Conservation (phyloP, 2,888 invertebrate genomes). For the Parnassius glacialis region DNA sequence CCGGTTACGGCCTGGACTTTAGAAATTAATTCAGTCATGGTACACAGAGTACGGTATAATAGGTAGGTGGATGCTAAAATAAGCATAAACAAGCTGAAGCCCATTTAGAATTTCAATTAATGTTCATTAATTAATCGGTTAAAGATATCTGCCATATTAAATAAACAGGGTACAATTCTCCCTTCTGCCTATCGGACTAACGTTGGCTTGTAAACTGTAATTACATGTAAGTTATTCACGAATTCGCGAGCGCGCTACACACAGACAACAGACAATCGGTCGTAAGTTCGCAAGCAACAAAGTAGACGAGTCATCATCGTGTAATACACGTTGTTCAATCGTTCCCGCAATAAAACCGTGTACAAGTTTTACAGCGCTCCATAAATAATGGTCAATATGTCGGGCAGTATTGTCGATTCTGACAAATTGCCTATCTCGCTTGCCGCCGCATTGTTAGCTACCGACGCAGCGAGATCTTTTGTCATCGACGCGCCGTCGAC, state of each 20-base stretch:
- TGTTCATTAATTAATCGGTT: conserved; percentile 3
- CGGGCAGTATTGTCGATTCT: conserved; percentile 75
- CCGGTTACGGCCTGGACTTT: conserved; percentile 21
- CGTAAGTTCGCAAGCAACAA: conserved; percentile 54
- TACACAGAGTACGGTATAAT: conserved; percentile 1
- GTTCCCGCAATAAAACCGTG: conserved; percentile 74
- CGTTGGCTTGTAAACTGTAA: conserved; percentile 25
- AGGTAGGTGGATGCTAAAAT: conserved; percentile 4
- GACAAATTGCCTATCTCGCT: conserved; percentile 76
- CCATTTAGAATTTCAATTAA: conserved; percentile 9
- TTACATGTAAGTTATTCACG: conserved; percentile 29
- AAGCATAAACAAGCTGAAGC: conserved; percentile 3
- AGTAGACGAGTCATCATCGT: conserved; percentile 61
- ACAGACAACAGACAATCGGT: conserved; percentile 35
- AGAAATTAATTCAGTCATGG: conserved; percentile 14
- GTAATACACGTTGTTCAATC: conserved; percentile 72
- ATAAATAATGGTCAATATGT: conserved; percentile 81
- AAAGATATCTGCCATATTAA: not conserved
- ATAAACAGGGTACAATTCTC: not conserved
- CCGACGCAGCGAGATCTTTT: conserved; percentile 61
- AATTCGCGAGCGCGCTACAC: conserved; percentile 11
- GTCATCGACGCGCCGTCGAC: conserved; percentile 53
- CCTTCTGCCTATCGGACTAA: conserved; percentile 9
- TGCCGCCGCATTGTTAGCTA: conserved; percentile 72
- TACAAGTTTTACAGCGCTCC: conserved; percentile 68